phyloP scores from a whole-genome alignment of 2,888 invertebrate species.

The Melanophora roralis region DNA sequence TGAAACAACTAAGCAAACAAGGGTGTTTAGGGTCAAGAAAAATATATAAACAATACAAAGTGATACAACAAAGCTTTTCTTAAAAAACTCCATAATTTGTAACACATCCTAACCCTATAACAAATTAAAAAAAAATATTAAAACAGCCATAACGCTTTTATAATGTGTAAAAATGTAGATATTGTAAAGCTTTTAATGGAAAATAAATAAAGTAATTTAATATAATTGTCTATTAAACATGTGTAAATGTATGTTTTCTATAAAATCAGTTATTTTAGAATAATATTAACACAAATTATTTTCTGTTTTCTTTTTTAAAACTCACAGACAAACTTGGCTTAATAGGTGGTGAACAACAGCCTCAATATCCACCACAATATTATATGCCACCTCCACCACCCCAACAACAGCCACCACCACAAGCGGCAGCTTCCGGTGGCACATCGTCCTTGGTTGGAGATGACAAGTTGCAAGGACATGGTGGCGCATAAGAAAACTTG shows the following conservation, averaged over 20 bases:
- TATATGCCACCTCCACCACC: conserved; percentile 77
- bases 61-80: background rate
- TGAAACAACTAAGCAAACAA: too few species aligned
- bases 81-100: background rate
- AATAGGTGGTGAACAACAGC: conserved; percentile 75
- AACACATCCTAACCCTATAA: background rate
- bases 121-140: background rate
- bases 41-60: too few species aligned
- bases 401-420: conserved; percentile 78
- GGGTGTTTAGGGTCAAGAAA: too few species aligned
- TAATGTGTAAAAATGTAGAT: conserved; percentile 53
- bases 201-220: conserved; percentile 50
- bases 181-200: conserved; percentile 57
- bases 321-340: conserved; percentile 74
- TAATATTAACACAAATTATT: background rate
- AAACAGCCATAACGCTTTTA: conserved; percentile 39
- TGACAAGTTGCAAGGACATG: conserved; percentile 62
- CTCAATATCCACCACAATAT: conserved; percentile 77
- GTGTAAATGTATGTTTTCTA: conserved; percentile 35
- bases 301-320: conserved; percentile 20
- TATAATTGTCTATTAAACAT: conserved; percentile 45
- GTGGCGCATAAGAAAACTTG: conserved; percentile 68
- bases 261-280: background rate
- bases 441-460: conserved; percentile 72
- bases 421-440: conserved; percentile 79